Percentiles rank a stretch among this genome's conserved stretches.
phyloP scores from a whole-genome alignment of 2,797 vertebrate genomes.

The Basileuterus tristriatus region DNA sequence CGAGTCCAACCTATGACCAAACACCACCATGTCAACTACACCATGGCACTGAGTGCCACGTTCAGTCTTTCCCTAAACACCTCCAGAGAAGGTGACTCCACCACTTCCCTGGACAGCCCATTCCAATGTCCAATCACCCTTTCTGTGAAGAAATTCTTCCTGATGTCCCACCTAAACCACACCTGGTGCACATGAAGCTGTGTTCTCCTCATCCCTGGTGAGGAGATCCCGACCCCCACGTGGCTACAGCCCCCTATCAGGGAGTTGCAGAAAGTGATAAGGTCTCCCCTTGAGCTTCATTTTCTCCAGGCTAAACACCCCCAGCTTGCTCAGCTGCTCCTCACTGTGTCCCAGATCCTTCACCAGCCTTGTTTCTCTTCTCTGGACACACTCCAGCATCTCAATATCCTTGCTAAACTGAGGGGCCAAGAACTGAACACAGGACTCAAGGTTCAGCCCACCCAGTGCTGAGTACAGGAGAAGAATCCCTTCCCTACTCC shows the following conservation, averaged over 20 bases:
- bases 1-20: fast-evolving
- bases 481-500: background rate
- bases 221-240: fast-evolving
- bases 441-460: background rate
- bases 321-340: background rate
- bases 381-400: background rate
- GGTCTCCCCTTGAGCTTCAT: background rate
- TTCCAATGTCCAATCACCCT: background rate
- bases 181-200: background rate
- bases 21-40: background rate
- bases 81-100: background rate
- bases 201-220: background rate
- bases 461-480: background rate
- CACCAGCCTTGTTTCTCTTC: background rate
- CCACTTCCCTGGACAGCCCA: background rate
- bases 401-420: background rate
- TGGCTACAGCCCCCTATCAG: fast-evolving
- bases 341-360: background rate
- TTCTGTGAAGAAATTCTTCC: background rate
- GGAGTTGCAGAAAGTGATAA: fast-evolving
- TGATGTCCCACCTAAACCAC: background rate
- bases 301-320: background rate
- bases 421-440: fast-evolving
- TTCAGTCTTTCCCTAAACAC: background rate
- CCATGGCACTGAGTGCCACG: no score